Evolutionary conservation across 2,888 invertebrate species (phyloP).

Genomic region (Melieria picta): DNA sequence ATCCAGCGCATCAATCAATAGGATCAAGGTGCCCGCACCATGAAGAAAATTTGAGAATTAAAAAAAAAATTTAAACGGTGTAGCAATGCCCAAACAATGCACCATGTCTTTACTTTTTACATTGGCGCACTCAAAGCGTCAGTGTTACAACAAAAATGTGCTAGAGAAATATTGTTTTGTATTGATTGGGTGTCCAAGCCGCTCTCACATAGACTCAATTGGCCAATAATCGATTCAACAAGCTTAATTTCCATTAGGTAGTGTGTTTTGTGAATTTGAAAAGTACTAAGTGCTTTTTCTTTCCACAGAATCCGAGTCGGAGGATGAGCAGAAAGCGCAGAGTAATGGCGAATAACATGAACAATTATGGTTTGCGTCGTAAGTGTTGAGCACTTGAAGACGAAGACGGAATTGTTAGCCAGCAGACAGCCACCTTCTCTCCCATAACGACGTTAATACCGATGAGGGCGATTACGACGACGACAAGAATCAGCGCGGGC

Average conservation of each 20-base stretch:
- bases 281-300: neutral
- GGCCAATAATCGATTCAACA: conserved; percentile 36
- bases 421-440: no score
- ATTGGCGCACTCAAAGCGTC: no score
- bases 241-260: neutral
- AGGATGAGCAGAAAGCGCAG: conserved; percentile 61
- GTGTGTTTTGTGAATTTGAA: neutral
- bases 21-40: no score
- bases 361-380: conserved; percentile 6
- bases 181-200: conserved; percentile 56
- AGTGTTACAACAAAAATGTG: conserved; percentile 40
- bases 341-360: conserved; percentile 54
- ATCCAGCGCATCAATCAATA: no score
- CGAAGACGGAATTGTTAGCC: conserved; percentile 3
- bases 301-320: conserved; percentile 65
- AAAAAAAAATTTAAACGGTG: no score
- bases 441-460: no score
- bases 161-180: conserved; percentile 41
- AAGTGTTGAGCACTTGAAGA: neutral
- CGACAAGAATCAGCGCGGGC: conserved; percentile 1
- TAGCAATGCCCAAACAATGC: no score
- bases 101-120: no score
- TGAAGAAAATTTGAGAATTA: no score
- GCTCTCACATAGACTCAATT: conserved; percentile 42
- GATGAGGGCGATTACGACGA: conserved; percentile 6